These are phyloP conservation scores for Helicoverpa zea DNA, from an alignment of 1,140 invertebrate species.

Conservation along the genomic window DNA sequence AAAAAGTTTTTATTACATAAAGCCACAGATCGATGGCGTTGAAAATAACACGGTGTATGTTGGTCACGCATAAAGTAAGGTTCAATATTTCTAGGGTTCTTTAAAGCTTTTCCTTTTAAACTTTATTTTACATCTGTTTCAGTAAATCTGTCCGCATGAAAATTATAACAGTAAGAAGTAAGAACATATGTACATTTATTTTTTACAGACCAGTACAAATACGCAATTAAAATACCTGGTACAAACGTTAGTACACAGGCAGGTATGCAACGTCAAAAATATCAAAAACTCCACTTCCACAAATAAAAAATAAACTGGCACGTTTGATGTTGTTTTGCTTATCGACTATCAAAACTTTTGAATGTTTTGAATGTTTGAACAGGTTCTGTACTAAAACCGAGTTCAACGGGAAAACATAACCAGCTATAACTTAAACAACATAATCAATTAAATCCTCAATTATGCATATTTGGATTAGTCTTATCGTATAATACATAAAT, in stretches of 20 bases:
- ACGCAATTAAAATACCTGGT: too few relatives aligned
- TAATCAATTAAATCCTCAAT: neutral
- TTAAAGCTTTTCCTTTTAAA: too few relatives aligned
- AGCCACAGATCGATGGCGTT: slow-evolving; percentile 17
- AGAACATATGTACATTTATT: too few relatives aligned
- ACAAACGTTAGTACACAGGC: too few relatives aligned
- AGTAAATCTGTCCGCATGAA: too few relatives aligned
- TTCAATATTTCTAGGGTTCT: neutral
- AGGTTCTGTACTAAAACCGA: neutral
- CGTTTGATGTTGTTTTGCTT: slow-evolving; percentile 5
- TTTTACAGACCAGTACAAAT: too few relatives aligned
- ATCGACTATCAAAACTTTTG: slow-evolving; percentile 22
- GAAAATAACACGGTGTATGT: neutral
- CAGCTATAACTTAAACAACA: slow-evolving; percentile 2
- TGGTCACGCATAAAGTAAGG: neutral
- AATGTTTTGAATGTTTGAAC: neutral
- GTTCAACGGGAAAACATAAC: neutral
- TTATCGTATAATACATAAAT: neutral
- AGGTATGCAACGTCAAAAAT: neutral
- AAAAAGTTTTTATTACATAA: slow-evolving; percentile 34
- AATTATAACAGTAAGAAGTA: too few relatives aligned
- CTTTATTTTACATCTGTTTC: too few relatives aligned
- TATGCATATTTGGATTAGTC: slow-evolving; percentile 20
- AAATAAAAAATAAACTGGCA: neutral
- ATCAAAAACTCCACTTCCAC: neutral